These are phyloP conservation scores for Scaptodrosophila latifasciaeformis DNA, from an alignment of 2,888 invertebrate species.

Conservation along the genomic window DNA sequence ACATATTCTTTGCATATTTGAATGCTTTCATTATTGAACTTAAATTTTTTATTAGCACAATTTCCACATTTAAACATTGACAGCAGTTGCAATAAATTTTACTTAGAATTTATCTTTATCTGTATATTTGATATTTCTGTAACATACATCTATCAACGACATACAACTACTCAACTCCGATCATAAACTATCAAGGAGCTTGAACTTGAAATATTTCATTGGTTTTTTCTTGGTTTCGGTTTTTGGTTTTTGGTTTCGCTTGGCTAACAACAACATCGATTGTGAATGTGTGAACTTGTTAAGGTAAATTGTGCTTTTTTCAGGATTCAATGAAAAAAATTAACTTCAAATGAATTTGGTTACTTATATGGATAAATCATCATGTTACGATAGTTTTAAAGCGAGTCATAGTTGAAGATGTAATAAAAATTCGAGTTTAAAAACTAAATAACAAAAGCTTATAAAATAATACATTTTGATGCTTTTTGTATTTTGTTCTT, in stretches of 20 bases:
- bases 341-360: no score
- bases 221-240: no score
- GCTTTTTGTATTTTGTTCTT: no score
- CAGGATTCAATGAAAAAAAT: no score
- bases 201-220: not conserved
- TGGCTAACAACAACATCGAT: no score
- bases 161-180: not conserved
- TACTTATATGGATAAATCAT: no score
- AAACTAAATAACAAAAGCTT: conserved; percentile 57
- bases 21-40: no score
- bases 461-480: conserved; percentile 60
- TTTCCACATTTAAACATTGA: conserved; percentile 30
- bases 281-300: no score
- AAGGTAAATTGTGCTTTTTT: no score
- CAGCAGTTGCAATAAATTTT: conserved; percentile 45
- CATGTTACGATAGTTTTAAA: not conserved
- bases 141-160: not conserved
- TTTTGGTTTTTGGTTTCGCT: no score
- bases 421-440: conserved; percentile 27
- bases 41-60: not conserved
- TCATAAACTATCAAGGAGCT: not conserved
- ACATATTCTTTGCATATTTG: no score
- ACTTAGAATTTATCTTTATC: conserved; percentile 8
- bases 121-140: not conserved
- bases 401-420: not conserved